Base-by-base conservation (phyloP, 2,888 invertebrate species). In the Helicoverpa assulta region DNA sequence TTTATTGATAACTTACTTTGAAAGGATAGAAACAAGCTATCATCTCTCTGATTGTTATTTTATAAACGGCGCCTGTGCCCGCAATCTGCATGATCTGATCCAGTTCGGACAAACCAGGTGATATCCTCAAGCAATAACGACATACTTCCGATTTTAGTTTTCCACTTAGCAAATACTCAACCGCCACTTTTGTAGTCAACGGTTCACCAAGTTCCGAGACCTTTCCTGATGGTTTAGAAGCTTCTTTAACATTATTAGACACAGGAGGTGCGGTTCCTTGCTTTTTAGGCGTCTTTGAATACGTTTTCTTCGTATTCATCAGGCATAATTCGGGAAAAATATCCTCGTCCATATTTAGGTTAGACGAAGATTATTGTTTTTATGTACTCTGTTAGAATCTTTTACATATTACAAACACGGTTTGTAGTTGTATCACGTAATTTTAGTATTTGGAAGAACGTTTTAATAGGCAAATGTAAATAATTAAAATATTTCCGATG, bases 1-100 rank as follows among this genome's bases (percentile, higher is more conserved):
- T n/a, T n/a, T n/a, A n/a, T n/a, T 7, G 60, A 55, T n/a, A 51
- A 57, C 78, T 77, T 84, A 94, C 95, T 93, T 95, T 90, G 68
- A 90, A 90, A n/a, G 95, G 94, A 85, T 95, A 88, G 70, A 95
- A 91, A 80, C 90, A 90, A 1, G 94, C 92, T 1, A 95, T 85
- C 87, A 95, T 94, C 76, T 94, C 91, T 54, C 88, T 87, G 58
- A 95, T 87, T 37, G 93, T 86, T 18, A 95, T 91, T 80, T 92
- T 92, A 68, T 92, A 93, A 2, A 93, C 43, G 1, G 85, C 83
- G 47, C 88, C 89, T 59, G 87, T 85, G 33, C 90, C 89, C 12
- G 88, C 92, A 47, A 95, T 84, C 55, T 93, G 89, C 47, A 94
- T 79, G 37, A 92, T 83, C 80, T 91, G 92, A 50, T 94, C 94